Percentiles rank a stretch among this genome's conserved stretches.
phyloP scores from a whole-genome alignment of 1,140 invertebrate species.

The Scaptomyza graminum region DNA sequence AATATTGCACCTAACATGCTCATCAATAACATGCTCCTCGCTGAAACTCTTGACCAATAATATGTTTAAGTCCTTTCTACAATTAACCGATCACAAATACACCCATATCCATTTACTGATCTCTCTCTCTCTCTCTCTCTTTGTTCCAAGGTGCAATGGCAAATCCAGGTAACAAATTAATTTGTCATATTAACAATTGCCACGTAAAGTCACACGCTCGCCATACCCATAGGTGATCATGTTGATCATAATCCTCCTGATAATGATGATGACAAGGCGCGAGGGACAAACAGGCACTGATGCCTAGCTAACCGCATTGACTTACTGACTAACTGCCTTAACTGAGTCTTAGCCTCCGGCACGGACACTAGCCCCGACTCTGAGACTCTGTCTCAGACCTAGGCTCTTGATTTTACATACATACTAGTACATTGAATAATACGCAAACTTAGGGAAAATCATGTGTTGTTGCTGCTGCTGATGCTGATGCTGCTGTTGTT shows the following conservation, averaged over 20 bases:
- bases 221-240: conserved; percentile 50
- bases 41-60: conserved; percentile 2
- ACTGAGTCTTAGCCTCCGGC: conserved; percentile 38
- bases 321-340: conserved; percentile 51
- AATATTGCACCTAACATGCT: neutral
- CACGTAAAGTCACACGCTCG: conserved; percentile 77
- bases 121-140: conserved; percentile 22
- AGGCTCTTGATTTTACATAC: conserved; percentile 28
- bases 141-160: conserved; percentile 42
- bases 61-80: conserved; percentile 11
- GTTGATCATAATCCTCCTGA: conserved; percentile 1
- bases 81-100: conserved; percentile 35
- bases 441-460: conserved; percentile 37
- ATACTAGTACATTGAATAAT: conserved; percentile 19
- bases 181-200: conserved; percentile 82
- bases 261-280: conserved; percentile 24
- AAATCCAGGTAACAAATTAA: conserved; percentile 79
- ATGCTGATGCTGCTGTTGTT: conserved; percentile 22
- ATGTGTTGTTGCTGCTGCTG: conserved; percentile 23
- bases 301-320: conserved; percentile 47
- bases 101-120: conserved; percentile 56
- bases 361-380: conserved; percentile 21
- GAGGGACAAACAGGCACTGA: conserved; percentile 36
- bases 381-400: conserved; percentile 1
- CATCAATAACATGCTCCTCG: neutral